phyloP scores from a whole-genome alignment of 2,888 invertebrate species.

The Agonopterix alstromeriana region DNA sequence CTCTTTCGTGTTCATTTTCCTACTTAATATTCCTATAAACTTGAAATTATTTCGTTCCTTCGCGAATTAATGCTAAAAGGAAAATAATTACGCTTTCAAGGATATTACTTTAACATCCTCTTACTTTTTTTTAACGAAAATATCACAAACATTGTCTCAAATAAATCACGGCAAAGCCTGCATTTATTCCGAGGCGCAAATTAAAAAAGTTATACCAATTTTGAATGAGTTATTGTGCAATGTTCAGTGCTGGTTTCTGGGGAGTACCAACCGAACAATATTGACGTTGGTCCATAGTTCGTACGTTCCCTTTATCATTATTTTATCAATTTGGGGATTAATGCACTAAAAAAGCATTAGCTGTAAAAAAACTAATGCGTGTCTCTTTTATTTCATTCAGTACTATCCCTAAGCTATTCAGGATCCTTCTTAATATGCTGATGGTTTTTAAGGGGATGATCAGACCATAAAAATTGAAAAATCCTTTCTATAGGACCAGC shows the following conservation, averaged over 20 bases:
- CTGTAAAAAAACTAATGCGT: too few relatives aligned
- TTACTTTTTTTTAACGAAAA: conserved; percentile 33
- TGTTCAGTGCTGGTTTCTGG: conserved; percentile 42
- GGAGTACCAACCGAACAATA: conserved; percentile 23
- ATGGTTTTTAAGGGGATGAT: too few relatives aligned
- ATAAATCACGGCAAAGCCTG: conserved; percentile 64
- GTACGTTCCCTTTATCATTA: too few relatives aligned
- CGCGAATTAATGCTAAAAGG: conserved; percentile 10
- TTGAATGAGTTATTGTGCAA: conserved; percentile 70
- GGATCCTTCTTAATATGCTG: too few relatives aligned
- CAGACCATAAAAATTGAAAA: too few relatives aligned
- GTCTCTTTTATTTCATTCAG: too few relatives aligned
- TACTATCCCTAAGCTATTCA: too few relatives aligned
- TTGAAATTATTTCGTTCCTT: not conserved
- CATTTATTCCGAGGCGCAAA: conserved; percentile 63
- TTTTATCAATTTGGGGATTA: too few relatives aligned
- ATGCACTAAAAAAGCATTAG: too few relatives aligned
- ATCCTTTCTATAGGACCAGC: too few relatives aligned
- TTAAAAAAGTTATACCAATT: conserved; percentile 72
- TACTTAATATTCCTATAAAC: not conserved
- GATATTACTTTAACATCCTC: conserved; percentile 13
- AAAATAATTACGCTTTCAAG: conserved; percentile 23
- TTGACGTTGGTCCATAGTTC: too few relatives aligned
- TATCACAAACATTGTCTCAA: conserved; percentile 41
- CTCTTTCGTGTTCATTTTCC: not conserved